These are phyloP conservation scores for Lipotes vexillifer DNA, from an alignment of 2,113 vertebrate species.

Conservation along the genomic window DNA sequence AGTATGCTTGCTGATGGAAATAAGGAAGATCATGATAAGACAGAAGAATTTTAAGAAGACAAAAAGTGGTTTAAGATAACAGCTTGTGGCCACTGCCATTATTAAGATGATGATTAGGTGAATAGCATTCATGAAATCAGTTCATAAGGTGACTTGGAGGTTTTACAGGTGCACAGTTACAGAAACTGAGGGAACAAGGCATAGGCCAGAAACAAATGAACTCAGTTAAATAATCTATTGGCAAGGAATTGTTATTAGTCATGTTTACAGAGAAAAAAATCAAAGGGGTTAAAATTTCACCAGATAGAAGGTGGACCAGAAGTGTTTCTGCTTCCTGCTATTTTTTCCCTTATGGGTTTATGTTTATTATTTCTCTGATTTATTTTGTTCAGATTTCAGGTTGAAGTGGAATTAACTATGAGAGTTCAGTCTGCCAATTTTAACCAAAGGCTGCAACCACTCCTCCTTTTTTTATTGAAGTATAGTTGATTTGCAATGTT, in stretches of 20 bases:
- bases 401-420: not conserved
- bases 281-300: conserved; percentile 70
- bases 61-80: conserved; percentile 43
- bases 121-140: conserved; percentile 26
- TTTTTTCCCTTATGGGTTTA: not conserved
- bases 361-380: not conserved
- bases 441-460: not conserved
- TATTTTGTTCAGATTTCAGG: not conserved
- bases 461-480: not conserved
- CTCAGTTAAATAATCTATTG: conserved; percentile 61
- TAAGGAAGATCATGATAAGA: conserved; percentile 57
- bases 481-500: not conserved
- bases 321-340: not conserved
- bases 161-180: not conserved
- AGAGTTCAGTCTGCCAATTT: not conserved
- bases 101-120: conserved; percentile 56
- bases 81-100: not conserved
- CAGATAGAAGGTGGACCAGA: conserved; percentile 6
- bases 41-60: conserved; percentile 62
- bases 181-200: conserved; percentile 49
- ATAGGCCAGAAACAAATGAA: conserved; percentile 49
- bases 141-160: conserved; percentile 33
- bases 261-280: conserved; percentile 59
- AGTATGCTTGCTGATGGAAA: conserved; percentile 49
- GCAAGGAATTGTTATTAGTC: conserved; percentile 56